phyloP scores from a whole-genome alignment of 1,140 invertebrate species.

The Lerema accius region DNA sequence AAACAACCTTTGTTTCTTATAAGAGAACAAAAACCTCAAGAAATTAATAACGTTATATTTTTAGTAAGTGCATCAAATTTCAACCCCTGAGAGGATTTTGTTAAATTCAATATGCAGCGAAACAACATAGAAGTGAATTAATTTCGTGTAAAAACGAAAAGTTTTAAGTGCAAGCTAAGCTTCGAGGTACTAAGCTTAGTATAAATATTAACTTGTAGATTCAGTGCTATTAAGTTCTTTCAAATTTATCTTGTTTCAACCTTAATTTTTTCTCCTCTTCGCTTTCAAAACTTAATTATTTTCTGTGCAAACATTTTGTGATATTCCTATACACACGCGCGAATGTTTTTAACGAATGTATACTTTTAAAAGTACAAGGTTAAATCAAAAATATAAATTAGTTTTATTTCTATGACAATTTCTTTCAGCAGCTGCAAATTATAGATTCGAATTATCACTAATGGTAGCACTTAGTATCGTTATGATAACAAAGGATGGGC shows the following conservation, averaged over 20 bases:
- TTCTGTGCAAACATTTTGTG: too few relatives aligned
- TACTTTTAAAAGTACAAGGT: too few relatives aligned
- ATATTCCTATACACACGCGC: too few relatives aligned
- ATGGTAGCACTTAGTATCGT: too few relatives aligned
- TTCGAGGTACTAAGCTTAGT: slow-evolving; percentile 18
- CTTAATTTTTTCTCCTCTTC: neutral
- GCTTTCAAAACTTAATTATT: neutral
- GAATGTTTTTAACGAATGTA: too few relatives aligned
- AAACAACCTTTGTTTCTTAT: too few relatives aligned
- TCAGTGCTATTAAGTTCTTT: slow-evolving; percentile 16
- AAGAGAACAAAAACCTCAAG: too few relatives aligned
- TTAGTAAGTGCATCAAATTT: slow-evolving; percentile 15
- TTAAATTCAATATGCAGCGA: slow-evolving; percentile 15
- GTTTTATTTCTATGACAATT: too few relatives aligned
- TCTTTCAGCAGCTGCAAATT: too few relatives aligned
- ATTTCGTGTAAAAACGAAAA: slow-evolving; percentile 26
- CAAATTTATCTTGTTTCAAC: slow-evolving; percentile 12
- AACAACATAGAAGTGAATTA: slow-evolving; percentile 27
- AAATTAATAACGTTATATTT: neutral
- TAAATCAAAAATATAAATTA: too few relatives aligned
- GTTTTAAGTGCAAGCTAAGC: slow-evolving; percentile 30
- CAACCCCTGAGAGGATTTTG: slow-evolving; percentile 6
- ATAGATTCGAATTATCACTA: too few relatives aligned
- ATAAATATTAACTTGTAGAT: slow-evolving; percentile 28
- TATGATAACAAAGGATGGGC: too few relatives aligned